A percentile compares a stretch with the other conserved stretches of the same genome.
Evolutionary conservation across 2,113 vertebrate genomes (phyloP).

Genomic region (Jaculus jaculus): DNA sequence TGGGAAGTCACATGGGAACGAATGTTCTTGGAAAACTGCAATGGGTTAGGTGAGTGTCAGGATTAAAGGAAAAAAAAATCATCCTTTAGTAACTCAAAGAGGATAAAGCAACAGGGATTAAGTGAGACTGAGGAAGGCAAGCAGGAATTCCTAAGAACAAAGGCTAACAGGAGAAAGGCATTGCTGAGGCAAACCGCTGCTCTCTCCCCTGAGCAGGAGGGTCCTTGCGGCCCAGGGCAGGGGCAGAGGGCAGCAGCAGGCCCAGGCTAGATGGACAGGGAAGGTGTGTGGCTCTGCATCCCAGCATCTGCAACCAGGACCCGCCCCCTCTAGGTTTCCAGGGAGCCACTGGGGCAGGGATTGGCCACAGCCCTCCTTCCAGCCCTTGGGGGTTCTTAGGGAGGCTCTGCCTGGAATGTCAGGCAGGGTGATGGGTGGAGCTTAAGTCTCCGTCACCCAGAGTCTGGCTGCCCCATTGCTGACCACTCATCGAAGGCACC

Average conservation of each 20-base stretch:
- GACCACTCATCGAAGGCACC: conserved; percentile 2
- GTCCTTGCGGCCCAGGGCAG: neutral
- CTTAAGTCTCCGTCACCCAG: neutral
- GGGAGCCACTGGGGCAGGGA: conserved; percentile 1
- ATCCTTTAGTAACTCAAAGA: neutral
- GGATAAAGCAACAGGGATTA: neutral
- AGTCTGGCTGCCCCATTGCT: neutral
- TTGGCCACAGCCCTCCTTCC: neutral
- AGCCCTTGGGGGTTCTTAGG: conserved; percentile 1
- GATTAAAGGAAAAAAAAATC: neutral
- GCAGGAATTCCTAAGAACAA: conserved; percentile 19
- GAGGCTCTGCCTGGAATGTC: neutral
- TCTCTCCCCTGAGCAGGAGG: neutral
- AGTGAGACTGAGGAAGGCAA: neutral
- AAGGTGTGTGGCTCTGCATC: neutral
- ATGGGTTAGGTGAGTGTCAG: neutral
- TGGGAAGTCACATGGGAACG: neutral
- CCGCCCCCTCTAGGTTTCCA: neutral
- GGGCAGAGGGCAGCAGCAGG: conserved; percentile 16
- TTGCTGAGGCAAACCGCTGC: neutral
- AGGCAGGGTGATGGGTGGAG: neutral
- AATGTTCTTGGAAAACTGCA: neutral
- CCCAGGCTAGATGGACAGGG: conserved; percentile 1
- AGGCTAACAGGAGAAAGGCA: neutral
- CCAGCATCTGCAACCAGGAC: neutral